phyloP scores from a whole-genome alignment of 1,140 invertebrate species.

The Helicorthomorpha holstii region DNA sequence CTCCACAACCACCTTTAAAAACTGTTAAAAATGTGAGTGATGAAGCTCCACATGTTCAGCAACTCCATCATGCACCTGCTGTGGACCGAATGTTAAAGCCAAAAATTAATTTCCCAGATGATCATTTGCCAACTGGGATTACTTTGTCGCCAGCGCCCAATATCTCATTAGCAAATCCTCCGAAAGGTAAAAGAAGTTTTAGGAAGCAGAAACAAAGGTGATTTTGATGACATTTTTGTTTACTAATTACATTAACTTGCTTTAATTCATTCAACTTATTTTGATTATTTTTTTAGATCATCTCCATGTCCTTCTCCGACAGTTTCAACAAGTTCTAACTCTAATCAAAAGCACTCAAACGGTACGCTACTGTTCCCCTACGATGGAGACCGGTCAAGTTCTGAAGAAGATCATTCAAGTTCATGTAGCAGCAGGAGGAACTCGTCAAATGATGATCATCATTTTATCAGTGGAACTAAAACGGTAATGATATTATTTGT shows the following conservation, averaged over 20 bases:
- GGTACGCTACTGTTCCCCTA: no score
- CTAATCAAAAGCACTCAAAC: no score
- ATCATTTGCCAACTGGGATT: neutral
- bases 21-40: constrained; percentile 1
- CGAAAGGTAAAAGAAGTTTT: neutral
- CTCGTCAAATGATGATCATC: constrained; percentile 17
- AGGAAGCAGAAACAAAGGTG: no score
- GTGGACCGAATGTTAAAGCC: constrained; percentile 66
- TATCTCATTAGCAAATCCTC: neutral
- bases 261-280: neutral
- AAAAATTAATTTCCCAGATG: constrained; percentile 6
- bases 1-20: constrained; percentile 26
- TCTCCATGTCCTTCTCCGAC: neutral
- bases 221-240: no score
- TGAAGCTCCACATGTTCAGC: neutral
- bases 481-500: no score
- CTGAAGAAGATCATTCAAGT: constrained; percentile 14
- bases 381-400: constrained; percentile 8
- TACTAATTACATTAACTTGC: neutral
- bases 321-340: neutral
- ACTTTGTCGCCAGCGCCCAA: neutral
- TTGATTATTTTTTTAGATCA: neutral
- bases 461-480: no score
- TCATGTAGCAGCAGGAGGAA: constrained; percentile 13
- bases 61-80: constrained; percentile 31